Base-by-base conservation (phyloP, 2,797 vertebrate genomes). In the Spea hammondii region DNA sequence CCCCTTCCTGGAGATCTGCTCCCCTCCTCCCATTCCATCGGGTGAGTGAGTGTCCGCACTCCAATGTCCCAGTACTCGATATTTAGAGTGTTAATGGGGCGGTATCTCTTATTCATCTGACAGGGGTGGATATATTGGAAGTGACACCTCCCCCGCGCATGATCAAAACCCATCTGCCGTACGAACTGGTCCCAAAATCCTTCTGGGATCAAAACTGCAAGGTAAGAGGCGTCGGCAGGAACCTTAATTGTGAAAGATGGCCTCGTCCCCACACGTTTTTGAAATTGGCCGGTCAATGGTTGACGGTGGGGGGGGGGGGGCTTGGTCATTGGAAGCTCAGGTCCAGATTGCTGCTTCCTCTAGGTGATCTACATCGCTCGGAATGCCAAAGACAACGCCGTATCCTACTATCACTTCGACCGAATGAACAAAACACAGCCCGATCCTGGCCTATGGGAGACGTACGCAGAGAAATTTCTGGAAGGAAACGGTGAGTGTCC, bases 1-100 rank as follows among this genome's bases (percentile, higher is more conserved):
- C 45, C 86, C 86, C 10, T 86, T 87, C 59, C 76, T 95, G 3
- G 94, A 95, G 83, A 92, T 93, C 60, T 81, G 4, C 66, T 87
- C 90, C 14, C 8, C 5, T 49, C 47, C 79, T 78, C 54, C 86
- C 73, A 5, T 85, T 80, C 74, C 79, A 93, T 93, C 93, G 85
- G 94, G 94, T 4, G 93, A 95, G 83, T 91, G 55, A 59, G 6
- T 53, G 51, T 53, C 6, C 10, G 6, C 51, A 1, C 6, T 6
- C 6, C 6, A 53, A 53, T 53, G 3, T 53, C 51, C 10, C 6
- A 53, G 10, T 53, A 11, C 6, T 53, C 2, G 6, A 53, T 11
- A 53, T 53, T 11, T 53, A 11, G 6, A 6, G 51, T 53, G 51
- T 53, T 53, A 11, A 53, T 53, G 6, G 10, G 51, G 5, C 5